These are phyloP conservation scores for Pandion haliaetus DNA, from an alignment of 2,113 vertebrate species.

Conservation along the genomic window DNA sequence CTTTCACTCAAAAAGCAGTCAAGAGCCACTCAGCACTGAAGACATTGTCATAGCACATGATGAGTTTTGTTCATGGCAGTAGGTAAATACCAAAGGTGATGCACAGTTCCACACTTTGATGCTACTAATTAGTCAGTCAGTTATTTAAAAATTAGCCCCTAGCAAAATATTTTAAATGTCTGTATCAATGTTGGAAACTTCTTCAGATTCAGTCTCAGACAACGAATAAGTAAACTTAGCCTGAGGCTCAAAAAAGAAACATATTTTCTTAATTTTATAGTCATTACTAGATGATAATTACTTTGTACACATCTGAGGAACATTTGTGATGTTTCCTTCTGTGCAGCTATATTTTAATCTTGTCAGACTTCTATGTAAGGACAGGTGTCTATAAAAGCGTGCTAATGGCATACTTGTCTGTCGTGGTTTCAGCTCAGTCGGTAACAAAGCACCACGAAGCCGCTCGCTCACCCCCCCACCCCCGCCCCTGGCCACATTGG, in stretches of 20 bases:
- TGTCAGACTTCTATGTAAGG: background rate
- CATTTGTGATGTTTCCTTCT: background rate
- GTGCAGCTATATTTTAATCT: background rate
- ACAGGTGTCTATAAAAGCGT: background rate
- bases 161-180: constrained; percentile 36
- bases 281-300: background rate
- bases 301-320: background rate
- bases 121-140: background rate
- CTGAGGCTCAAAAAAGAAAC: constrained; percentile 14
- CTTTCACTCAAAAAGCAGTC: background rate
- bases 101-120: background rate
- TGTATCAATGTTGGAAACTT: background rate
- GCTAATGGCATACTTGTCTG: background rate
- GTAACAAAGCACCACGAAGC: no score
- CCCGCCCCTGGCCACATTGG: no score
- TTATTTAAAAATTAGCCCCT: constrained; percentile 38
- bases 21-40: background rate
- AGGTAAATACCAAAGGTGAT: constrained; percentile 15
- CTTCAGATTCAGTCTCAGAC: background rate
- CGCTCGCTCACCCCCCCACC: no score
- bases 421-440: no score
- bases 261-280: constrained; percentile 28
- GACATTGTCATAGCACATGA: background rate
- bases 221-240: constrained; percentile 50
- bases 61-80: background rate